Conservation (phyloP, 2,888 invertebrate genomes). For the Alloplasta piceator region DNA sequence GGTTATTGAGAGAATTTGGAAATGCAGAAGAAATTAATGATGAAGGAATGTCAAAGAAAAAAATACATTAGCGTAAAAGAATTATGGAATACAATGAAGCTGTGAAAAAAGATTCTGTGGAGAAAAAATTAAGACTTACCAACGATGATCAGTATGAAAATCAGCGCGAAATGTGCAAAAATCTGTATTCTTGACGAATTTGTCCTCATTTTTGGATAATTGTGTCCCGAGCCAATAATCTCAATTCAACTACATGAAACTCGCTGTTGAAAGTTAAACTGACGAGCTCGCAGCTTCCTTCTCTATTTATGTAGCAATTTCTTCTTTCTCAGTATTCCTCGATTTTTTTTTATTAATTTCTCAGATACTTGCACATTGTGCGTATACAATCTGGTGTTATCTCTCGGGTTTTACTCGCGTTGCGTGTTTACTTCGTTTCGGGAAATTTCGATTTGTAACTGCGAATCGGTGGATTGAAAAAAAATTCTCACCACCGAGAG, state of each 20-base stretch:
- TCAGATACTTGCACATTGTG: neutral
- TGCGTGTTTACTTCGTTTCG: neutral
- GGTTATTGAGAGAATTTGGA: too few species aligned
- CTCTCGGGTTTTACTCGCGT: conserved; percentile 6
- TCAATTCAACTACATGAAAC: conserved; percentile 1
- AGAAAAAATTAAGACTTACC: conserved; percentile 42
- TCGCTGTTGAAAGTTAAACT: conserved; percentile 48
- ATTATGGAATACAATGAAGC: too few species aligned
- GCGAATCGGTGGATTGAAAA: conserved; percentile 29
- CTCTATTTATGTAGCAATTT: conserved; percentile 49
- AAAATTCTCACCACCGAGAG: conserved; percentile 39
- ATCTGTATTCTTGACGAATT: conserved; percentile 28
- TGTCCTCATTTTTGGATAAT: conserved; percentile 26
- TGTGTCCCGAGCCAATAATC: neutral
- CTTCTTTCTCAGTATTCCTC: conserved; percentile 11
- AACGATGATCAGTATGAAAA: conserved; percentile 42
- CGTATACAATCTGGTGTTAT: conserved; percentile 11
- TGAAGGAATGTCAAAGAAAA: too few species aligned
- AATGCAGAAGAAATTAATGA: too few species aligned
- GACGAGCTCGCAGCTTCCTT: conserved; percentile 22
- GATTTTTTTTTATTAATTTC: neutral
- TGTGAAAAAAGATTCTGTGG: too few species aligned
- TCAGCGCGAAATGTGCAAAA: conserved; percentile 21
- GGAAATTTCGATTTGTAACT: neutral
- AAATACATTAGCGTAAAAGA: too few species aligned